Evolutionary conservation across 2,113 vertebrate genomes (phyloP).

Genomic region (Pluvianellus socialis): DNA sequence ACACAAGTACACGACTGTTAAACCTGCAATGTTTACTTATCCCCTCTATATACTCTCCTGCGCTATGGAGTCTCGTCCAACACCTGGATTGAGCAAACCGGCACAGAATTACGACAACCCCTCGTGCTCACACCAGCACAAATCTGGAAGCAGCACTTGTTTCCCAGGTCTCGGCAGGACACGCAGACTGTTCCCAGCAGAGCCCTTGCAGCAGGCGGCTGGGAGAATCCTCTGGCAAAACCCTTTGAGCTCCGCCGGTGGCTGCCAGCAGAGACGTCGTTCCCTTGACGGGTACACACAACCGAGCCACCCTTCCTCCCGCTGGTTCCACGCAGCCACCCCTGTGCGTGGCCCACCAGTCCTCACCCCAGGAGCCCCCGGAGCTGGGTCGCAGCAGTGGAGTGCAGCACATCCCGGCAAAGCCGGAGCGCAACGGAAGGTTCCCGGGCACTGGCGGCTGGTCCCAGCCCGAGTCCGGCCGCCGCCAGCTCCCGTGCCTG

Average conservation of each 20-base stretch:
- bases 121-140: background rate
- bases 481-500: background rate
- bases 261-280: background rate
- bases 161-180: background rate
- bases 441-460: background rate
- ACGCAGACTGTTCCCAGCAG: background rate
- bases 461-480: background rate
- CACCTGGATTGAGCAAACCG: background rate
- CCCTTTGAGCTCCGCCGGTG: background rate
- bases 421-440: rapidly evolving
- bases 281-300: background rate
- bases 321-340: background rate
- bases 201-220: background rate
- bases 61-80: background rate
- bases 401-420: background rate
- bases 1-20: background rate
- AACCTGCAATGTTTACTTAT: background rate
- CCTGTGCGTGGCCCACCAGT: background rate
- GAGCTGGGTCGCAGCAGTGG: background rate
- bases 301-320: background rate
- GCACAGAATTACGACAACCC: background rate
- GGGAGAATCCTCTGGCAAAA: background rate
- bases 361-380: background rate
- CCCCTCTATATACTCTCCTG: background rate
- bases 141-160: background rate